phyloP scores from a whole-genome alignment of 2,888 invertebrate species.

The Eumacrocentrus americanus region DNA sequence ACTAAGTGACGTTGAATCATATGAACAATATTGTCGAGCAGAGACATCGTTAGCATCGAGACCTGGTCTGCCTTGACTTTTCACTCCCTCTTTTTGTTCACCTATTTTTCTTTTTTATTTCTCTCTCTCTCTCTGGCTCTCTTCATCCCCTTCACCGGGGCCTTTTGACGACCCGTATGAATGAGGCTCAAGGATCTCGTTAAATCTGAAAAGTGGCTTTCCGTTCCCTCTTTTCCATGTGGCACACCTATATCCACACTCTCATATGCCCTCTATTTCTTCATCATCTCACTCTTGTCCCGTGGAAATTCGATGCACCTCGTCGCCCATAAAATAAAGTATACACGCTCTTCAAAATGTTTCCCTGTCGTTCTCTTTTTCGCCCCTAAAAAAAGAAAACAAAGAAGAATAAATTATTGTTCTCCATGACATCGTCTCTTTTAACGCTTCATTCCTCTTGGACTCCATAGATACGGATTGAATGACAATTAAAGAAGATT shows the following conservation, averaged over 20 bases:
- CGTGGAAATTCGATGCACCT: not conserved
- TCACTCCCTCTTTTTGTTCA: not conserved
- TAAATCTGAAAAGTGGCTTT: constrained; percentile 37
- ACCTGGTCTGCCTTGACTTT: not conserved
- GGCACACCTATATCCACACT: not conserved
- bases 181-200: constrained; percentile 38
- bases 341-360: not conserved
- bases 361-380: not conserved
- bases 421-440: not conserved
- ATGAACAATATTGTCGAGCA: too few species aligned
- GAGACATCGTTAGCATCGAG: not conserved
- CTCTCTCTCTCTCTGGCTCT: not conserved
- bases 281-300: not conserved
- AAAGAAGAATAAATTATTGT: constrained; percentile 3
- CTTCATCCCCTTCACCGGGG: not conserved
- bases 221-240: constrained; percentile 4
- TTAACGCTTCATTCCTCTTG: too few species aligned
- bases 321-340: constrained; percentile 5
- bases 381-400: not conserved
- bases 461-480: not conserved
- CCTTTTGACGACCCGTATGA: constrained; percentile 33
- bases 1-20: too few species aligned
- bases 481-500: constrained; percentile 6
- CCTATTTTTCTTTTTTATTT: constrained; percentile 8
- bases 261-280: not conserved